These are phyloP conservation scores for Cremastinae sp. DNA, from an alignment of 2,888 invertebrate genomes.

Conservation along the genomic window DNA sequence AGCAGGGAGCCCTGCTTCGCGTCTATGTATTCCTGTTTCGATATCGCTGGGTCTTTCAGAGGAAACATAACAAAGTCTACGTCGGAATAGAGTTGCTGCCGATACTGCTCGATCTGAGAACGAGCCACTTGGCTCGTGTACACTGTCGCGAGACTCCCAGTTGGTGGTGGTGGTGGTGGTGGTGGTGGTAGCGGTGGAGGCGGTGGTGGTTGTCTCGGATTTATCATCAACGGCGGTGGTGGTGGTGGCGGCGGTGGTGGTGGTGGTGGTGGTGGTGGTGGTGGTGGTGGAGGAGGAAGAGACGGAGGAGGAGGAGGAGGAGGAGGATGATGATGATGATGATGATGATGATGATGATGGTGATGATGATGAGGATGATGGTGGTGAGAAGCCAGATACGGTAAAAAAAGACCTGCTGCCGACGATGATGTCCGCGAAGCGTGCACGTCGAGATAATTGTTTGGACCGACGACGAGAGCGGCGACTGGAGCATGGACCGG, in stretches of 20 bases:
- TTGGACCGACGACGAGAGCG: constrained; percentile 83
- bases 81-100: constrained; percentile 94
- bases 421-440: constrained; percentile 82
- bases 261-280: constrained; percentile 81
- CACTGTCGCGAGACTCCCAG: constrained; percentile 86
- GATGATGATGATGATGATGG: too few species aligned
- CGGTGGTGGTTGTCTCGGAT: too few species aligned
- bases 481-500: constrained; percentile 81
- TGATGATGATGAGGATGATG: too few species aligned
- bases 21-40: constrained; percentile 95
- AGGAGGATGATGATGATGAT: too few species aligned
- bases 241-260: constrained; percentile 84
- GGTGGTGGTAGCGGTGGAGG: constrained; percentile 76
- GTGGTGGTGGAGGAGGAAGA: constrained; percentile 84
- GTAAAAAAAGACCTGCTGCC: constrained; percentile 77
- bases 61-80: constrained; percentile 96
- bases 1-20: constrained; percentile 90
- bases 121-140: constrained; percentile 87
- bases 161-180: constrained; percentile 53
- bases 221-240: too few species aligned
- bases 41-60: constrained; percentile 92
- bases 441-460: constrained; percentile 85
- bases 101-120: constrained; percentile 92
- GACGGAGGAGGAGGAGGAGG: constrained; percentile 83
- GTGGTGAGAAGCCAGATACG: constrained; percentile 80